These are phyloP conservation scores for Channa striata DNA, from an alignment of 2,797 vertebrate genomes.

Conservation along the genomic window DNA sequence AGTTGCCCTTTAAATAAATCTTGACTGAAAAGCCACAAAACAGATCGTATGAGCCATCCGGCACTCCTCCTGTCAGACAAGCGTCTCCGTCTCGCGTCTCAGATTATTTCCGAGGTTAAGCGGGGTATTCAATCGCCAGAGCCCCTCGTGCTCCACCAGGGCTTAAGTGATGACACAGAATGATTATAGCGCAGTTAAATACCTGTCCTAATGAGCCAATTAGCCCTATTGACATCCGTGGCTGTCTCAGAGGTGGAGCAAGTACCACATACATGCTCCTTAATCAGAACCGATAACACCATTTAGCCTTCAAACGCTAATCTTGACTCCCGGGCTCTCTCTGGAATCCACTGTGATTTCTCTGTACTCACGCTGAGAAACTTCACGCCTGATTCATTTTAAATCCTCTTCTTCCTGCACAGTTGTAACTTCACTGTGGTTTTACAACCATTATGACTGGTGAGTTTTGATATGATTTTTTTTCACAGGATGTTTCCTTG, in stretches of 20 bases:
- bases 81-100: slow-evolving; percentile 50
- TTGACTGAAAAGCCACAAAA: slow-evolving; percentile 7
- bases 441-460: slow-evolving; percentile 65
- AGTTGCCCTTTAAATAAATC: background rate
- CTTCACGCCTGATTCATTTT: slow-evolving; percentile 71
- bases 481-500: slow-evolving; percentile 21
- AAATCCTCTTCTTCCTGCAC: slow-evolving; percentile 65
- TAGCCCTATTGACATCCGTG: slow-evolving; percentile 83
- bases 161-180: slow-evolving; percentile 82
- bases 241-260: slow-evolving; percentile 82
- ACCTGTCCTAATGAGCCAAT: slow-evolving; percentile 84
- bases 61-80: slow-evolving; percentile 50
- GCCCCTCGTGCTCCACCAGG: slow-evolving; percentile 71
- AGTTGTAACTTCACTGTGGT: slow-evolving; percentile 57
- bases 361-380: slow-evolving; percentile 70
- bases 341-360: slow-evolving; percentile 72
- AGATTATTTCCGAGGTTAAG: slow-evolving; percentile 71
- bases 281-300: slow-evolving; percentile 83
- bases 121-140: slow-evolving; percentile 68
- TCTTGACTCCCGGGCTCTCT: slow-evolving; percentile 74
- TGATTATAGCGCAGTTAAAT: slow-evolving; percentile 83
- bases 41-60: slow-evolving; percentile 18
- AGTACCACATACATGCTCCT: slow-evolving; percentile 76
- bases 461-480: slow-evolving; percentile 50
- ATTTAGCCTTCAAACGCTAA: slow-evolving; percentile 80